A percentile compares a stretch with the other conserved stretches of the same genome.
Conservation (phyloP, 2,888 invertebrate species). For the Mythimna lalbum region DNA sequence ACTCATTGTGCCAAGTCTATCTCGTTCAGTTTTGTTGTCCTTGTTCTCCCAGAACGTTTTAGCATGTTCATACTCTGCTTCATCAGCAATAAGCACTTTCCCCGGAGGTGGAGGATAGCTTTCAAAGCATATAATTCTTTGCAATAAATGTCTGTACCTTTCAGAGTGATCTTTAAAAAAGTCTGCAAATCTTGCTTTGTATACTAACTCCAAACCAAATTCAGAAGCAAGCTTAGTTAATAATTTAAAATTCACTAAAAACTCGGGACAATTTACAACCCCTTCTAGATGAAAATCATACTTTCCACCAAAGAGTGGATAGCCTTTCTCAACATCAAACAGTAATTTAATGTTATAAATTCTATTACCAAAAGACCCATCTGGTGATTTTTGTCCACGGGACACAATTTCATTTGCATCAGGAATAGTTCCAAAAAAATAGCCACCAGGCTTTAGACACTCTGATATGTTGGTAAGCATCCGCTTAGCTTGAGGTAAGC, state of each 20-base stretch:
- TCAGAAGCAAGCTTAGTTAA: slow-evolving; percentile 94
- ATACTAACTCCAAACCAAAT: slow-evolving; percentile 93
- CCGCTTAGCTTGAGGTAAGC: slow-evolving; percentile 95
- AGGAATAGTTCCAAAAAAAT: slow-evolving; percentile 99
- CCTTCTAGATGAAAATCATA: slow-evolving; percentile 99
- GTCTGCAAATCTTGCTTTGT: slow-evolving; percentile 94
- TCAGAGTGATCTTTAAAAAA: slow-evolving; percentile 92
- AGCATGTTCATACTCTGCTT: slow-evolving; percentile 94
- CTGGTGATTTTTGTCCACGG: slow-evolving; percentile 90
- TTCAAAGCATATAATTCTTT: slow-evolving; percentile 95
- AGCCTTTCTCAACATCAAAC: slow-evolving; percentile 91
- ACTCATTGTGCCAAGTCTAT: slow-evolving; percentile 95
- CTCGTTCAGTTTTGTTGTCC: slow-evolving; percentile 78
- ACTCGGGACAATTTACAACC: slow-evolving; percentile 99
- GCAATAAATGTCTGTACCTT: slow-evolving; percentile 90
- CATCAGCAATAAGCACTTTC: slow-evolving; percentile 90
- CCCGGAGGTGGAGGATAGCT: slow-evolving; percentile 93
- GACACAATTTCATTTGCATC: slow-evolving; percentile 98
- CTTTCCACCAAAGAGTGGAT: slow-evolving; percentile 98
- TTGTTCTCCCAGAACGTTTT: slow-evolving; percentile 88
- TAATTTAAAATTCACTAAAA: slow-evolving; percentile 98
- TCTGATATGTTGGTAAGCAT: slow-evolving; percentile 98
- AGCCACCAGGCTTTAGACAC: slow-evolving; percentile 96
- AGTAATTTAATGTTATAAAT: slow-evolving; percentile 94
- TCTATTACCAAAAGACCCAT: slow-evolving; percentile 94